Conservation (phyloP, 2,888 invertebrate species). For the Phyto melanocephala region DNA sequence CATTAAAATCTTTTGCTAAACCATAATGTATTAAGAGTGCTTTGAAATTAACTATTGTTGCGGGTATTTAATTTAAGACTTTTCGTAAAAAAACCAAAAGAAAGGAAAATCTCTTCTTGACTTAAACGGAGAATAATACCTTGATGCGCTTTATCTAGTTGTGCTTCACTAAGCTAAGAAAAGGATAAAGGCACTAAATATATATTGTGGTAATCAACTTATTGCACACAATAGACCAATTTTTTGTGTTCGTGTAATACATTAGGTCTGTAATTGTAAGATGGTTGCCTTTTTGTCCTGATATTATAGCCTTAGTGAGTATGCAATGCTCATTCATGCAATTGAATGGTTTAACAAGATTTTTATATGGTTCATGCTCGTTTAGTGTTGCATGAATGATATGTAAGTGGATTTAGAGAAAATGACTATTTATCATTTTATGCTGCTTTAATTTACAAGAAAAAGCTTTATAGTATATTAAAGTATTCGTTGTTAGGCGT, state of each 20-base stretch:
- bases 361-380: slow-evolving; percentile 5
- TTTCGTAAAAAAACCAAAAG: not conserved
- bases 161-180: not conserved
- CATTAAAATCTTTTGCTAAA: not conserved
- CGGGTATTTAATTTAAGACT: not conserved
- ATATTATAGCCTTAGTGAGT: not conserved
- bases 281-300: not conserved
- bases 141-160: not conserved
- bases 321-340: slow-evolving; percentile 40
- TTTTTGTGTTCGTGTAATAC: slow-evolving; percentile 40
- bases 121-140: too few species aligned
- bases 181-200: not conserved
- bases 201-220: slow-evolving; percentile 42
- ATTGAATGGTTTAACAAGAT: slow-evolving; percentile 36
- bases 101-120: not conserved
- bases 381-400: not conserved
- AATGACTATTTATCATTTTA: not conserved
- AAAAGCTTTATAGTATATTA: too few species aligned
- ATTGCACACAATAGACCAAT: slow-evolving; percentile 57
- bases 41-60: not conserved
- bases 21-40: slow-evolving; percentile 6
- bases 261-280: not conserved
- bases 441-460: not conserved
- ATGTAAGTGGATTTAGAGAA: not conserved
- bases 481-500: too few species aligned